These are phyloP conservation scores for Megaustenia siamemsis DNA, from an alignment of 2,888 invertebrate species.

Conservation along the genomic window DNA sequence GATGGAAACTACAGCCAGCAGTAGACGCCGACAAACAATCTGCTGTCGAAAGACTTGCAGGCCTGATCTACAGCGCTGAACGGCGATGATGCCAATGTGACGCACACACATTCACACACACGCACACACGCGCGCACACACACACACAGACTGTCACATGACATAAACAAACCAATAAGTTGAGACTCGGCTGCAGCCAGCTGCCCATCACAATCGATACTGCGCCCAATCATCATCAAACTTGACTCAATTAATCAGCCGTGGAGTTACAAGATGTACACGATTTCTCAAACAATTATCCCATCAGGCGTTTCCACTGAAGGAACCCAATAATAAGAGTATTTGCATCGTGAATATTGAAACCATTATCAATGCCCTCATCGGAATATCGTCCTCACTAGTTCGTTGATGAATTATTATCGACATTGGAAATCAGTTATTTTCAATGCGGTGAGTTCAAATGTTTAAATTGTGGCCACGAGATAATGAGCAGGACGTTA, in stretches of 20 bases:
- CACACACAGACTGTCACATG: not conserved
- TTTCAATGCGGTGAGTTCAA: too few relatives aligned
- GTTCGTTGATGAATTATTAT: too few relatives aligned
- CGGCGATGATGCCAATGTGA: not conserved
- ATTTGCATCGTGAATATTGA: not conserved
- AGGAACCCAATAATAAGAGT: slow-evolving; percentile 4
- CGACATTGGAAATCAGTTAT: too few relatives aligned
- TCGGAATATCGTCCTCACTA: too few relatives aligned
- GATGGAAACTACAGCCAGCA: not conserved
- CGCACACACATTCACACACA: not conserved
- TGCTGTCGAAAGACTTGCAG: not conserved
- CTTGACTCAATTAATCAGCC: slow-evolving; percentile 18
- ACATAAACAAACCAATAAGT: not conserved
- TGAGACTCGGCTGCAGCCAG: not conserved
- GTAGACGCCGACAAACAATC: not conserved
- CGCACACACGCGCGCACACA: not conserved
- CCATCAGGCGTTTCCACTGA: not conserved
- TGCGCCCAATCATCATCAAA: slow-evolving; percentile 12
- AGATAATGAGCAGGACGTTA: too few relatives aligned
- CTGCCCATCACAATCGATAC: not conserved
- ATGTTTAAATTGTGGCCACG: too few relatives aligned
- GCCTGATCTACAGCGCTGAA: not conserved
- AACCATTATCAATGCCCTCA: slow-evolving; percentile 21
- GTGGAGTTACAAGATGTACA: not conserved
- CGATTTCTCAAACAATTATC: slow-evolving; percentile 17